A percentile compares a stretch with the other conserved stretches of the same genome.
These are phyloP conservation scores for Spinus olivaceus DNA, from an alignment of 2,797 vertebrate genomes.

Conservation along the genomic window DNA sequence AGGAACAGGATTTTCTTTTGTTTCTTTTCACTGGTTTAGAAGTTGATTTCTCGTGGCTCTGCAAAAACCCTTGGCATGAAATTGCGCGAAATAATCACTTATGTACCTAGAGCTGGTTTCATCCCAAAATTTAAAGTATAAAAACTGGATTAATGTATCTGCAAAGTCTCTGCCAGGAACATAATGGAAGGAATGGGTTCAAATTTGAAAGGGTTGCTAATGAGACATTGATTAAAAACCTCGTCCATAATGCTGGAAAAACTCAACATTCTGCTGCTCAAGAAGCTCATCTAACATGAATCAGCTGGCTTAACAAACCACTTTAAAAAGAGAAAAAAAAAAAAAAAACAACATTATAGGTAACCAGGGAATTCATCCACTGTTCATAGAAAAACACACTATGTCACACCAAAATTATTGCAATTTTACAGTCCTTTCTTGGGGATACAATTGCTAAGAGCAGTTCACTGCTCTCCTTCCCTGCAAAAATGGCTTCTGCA, in stretches of 20 bases:
- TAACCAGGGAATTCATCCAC: neutral
- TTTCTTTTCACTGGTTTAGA: neutral
- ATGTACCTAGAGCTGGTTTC: neutral
- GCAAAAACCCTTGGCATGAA: neutral
- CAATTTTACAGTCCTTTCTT: neutral
- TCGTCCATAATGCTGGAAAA: neutral
- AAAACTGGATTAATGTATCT: neutral
- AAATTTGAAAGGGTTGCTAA: neutral
- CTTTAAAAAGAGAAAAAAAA: neutral
- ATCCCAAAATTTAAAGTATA: neutral
- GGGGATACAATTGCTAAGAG: neutral
- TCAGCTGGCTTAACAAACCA: neutral
- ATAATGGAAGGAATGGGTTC: neutral
- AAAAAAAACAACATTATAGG: neutral
- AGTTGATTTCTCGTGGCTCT: neutral
- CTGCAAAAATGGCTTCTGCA: neutral
- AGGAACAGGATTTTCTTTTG: neutral
- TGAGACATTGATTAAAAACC: neutral
- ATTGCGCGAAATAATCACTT: neutral
- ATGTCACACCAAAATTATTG: neutral
- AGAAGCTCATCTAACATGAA: neutral
- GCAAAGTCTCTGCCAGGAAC: neutral
- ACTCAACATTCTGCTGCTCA: neutral
- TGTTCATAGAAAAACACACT: neutral
- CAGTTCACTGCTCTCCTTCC: neutral